These are phyloP conservation scores for Notolepis coatsorum DNA, from an alignment of 2,797 vertebrate genomes.

Conservation along the genomic window DNA sequence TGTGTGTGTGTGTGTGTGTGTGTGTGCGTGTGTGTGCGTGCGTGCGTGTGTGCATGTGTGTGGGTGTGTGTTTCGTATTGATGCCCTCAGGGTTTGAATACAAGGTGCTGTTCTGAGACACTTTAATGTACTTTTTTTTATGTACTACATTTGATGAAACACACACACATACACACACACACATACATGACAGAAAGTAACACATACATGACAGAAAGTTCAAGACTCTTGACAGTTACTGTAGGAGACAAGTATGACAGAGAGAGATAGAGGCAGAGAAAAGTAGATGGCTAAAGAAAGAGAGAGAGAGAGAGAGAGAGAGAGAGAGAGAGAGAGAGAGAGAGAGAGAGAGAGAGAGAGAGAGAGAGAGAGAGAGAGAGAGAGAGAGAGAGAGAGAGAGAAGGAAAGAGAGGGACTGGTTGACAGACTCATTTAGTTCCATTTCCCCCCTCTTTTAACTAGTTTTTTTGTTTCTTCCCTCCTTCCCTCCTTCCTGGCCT, in stretches of 20 bases:
- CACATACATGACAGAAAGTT: not conserved
- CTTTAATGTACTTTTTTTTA: constrained; percentile 33
- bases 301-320: no score
- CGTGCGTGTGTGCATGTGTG: constrained; percentile 17
- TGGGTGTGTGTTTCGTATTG: constrained; percentile 32
- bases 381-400: no score
- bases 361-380: no score
- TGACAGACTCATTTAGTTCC: no score
- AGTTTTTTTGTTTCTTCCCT: not conserved
- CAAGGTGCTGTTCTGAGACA: constrained; percentile 24
- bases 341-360: no score
- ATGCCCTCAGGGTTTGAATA: constrained; percentile 39
- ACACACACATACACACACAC: not conserved
- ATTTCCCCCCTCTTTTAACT: not conserved
- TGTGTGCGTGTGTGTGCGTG: not conserved
- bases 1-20: not conserved
- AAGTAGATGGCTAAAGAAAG: no score
- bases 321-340: no score
- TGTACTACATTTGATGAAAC: not conserved
- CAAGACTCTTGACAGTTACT: no score
- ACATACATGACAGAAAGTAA: not conserved
- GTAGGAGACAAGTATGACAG: no score
- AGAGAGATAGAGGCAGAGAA: no score
- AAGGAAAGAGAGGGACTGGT: no score
- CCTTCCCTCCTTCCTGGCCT: not conserved